Evolutionary conservation across 1,140 invertebrate genomes (phyloP), one percentile per base, ranked within the genome.

Genomic region (Lepidurus packardi): DNA sequence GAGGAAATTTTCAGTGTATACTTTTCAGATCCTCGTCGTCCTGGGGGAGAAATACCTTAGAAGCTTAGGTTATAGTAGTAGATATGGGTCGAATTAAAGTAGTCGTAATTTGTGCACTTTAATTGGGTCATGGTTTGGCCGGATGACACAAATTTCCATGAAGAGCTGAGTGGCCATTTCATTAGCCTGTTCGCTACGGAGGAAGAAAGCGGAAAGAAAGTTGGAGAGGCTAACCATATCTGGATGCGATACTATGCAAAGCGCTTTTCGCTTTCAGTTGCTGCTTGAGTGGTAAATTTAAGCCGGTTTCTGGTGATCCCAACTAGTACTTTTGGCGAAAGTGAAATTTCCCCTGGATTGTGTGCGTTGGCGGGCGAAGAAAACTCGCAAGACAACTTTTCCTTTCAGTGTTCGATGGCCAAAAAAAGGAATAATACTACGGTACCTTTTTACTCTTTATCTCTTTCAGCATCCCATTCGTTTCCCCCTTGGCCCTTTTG

Each of bases 321-420:
- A 65, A 65, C 16, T 1, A n/a, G 4, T 65, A 13, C 16, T 65
- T 65, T 0, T 65, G 53, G 53, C 53, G 53, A 65, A 65, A 65
- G 53, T 65, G 53, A 65, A 65, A 65, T 65, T 65, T 65, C 7
- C 7, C n/a, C 16, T 16, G 21, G 53, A n/a, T 65, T 21, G 6
- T 16, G 45, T 65, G 8, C 21, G 53, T 65, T 65, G 53, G 53
- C 53, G 53, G 16, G 6, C 21, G 9, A 7, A 65, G 53, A 21
- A 65, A 65, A 65, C 53, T 65, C 21, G 53, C 53, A 13, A 13
- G 53, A 65, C 53, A 65, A 65, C 53, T 65, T 65, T 65, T 65
- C 53, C 53, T 65, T 65, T 65, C 53, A 4, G 7, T 65, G 53
- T 13, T 16, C 21, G 53, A 7, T 65, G 7, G 16, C 53, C 21